These are phyloP conservation scores for Eidolon helvum DNA, from an alignment of 2,113 vertebrate species.

Conservation along the genomic window DNA sequence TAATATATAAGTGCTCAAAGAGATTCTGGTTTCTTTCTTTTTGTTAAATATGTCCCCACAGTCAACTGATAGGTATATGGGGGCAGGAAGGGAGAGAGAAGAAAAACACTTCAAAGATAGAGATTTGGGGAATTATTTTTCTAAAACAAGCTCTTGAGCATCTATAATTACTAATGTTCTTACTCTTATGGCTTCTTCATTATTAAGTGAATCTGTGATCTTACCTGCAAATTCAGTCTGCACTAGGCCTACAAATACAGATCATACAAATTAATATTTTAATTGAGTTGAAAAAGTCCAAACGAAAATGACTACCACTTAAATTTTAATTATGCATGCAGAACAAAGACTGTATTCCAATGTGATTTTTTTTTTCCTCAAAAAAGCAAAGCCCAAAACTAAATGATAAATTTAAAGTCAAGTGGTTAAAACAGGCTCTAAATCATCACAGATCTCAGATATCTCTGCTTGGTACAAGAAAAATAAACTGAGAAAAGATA, in stretches of 20 bases:
- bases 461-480: not conserved
- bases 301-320: constrained; percentile 51
- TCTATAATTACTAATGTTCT: constrained; percentile 22
- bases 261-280: constrained; percentile 62
- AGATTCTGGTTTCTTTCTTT: not conserved
- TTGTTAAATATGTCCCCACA: not conserved
- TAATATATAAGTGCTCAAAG: not conserved
- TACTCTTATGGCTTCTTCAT: not conserved
- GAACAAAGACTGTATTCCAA: constrained; percentile 47
- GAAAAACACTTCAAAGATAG: not conserved
- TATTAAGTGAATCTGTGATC: constrained; percentile 12
- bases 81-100: not conserved
- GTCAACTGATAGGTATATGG: not conserved
- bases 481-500: constrained; percentile 42
- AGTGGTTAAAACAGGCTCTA: constrained; percentile 32
- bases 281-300: constrained; percentile 58
- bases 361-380: not conserved
- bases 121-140: constrained; percentile 27
- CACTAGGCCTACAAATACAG: not conserved
- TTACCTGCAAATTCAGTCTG: constrained; percentile 55
- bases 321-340: constrained; percentile 59
- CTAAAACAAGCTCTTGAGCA: not conserved
- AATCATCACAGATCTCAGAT: constrained; percentile 25
- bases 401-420: constrained; percentile 64
- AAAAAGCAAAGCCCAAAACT: constrained; percentile 37